Percentiles rank a stretch among this genome's conserved stretches.
Evolutionary conservation across 2,113 vertebrate genomes (phyloP).

Genomic region (Setophaga kirtlandii): DNA sequence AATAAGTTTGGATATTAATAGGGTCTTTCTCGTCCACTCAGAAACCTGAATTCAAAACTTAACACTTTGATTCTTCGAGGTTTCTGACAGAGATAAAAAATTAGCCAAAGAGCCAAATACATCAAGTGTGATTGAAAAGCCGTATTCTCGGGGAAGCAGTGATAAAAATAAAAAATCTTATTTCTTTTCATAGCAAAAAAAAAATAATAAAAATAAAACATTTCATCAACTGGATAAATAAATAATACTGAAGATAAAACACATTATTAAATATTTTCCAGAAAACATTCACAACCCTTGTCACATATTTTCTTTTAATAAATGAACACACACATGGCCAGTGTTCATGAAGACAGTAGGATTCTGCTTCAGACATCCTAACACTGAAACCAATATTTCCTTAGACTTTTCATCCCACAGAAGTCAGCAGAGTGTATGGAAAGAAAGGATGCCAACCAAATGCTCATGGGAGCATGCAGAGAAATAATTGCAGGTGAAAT

Average conservation of each 20-base stretch:
- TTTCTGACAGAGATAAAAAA: not conserved
- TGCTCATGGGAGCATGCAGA: fast-evolving
- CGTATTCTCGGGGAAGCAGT: not conserved
- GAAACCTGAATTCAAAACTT: not conserved
- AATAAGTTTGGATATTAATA: not conserved
- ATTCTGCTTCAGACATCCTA: not conserved
- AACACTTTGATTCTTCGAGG: not conserved
- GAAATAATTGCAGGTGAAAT: not conserved
- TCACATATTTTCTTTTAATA: not conserved
- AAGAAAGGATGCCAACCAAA: not conserved
- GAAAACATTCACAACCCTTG: not conserved
- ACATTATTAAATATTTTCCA: not conserved
- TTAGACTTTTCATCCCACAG: not conserved
- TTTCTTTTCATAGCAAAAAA: not conserved
- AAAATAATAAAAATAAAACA: not conserved
- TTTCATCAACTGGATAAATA: not conserved
- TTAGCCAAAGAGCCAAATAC: not conserved
- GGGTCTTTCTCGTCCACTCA: not conserved
- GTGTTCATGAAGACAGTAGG: not conserved
- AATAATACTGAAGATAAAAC: not conserved
- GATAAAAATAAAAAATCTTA: not conserved
- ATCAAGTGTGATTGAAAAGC: not conserved
- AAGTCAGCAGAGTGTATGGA: not conserved
- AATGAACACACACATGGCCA: not conserved
- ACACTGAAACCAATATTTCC: not conserved